A percentile compares a stretch with the other conserved stretches of the same genome.
These are phyloP conservation scores for Acanthaster planci DNA, from an alignment of 35 echinoderm and acorn worm species.

Conservation along the genomic window DNA sequence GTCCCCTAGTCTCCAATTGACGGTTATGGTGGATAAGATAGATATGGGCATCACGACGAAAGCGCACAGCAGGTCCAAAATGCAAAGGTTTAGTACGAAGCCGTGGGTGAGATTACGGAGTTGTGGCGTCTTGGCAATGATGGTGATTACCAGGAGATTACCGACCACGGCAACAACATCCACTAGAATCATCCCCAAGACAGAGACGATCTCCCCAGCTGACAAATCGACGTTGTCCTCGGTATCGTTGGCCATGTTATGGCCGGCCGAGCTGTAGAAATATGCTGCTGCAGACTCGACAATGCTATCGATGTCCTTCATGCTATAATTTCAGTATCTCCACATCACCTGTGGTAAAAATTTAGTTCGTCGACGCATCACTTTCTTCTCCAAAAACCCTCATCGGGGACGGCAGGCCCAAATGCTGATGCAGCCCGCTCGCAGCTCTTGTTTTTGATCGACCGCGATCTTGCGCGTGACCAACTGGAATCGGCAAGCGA, in stretches of 20 bases:
- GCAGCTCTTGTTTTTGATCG: too few relatives aligned
- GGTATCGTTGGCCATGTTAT: slow-evolving; percentile 28
- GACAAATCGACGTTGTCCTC: not conserved
- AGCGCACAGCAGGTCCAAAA: slow-evolving; percentile 70
- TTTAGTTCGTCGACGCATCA: too few relatives aligned
- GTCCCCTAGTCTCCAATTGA: slow-evolving; percentile 70
- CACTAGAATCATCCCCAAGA: slow-evolving; percentile 52
- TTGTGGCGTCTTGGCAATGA: slow-evolving; percentile 75
- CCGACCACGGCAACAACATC: slow-evolving; percentile 55
- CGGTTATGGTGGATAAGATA: slow-evolving; percentile 46
- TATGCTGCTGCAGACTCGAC: too few relatives aligned
- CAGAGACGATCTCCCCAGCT: slow-evolving; percentile 29
- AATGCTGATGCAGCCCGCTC: too few relatives aligned
- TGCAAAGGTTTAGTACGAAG: slow-evolving; percentile 73
- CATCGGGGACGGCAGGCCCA: too few relatives aligned
- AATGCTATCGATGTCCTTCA: too few relatives aligned
- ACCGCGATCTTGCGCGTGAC: too few relatives aligned
- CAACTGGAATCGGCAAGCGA: too few relatives aligned
- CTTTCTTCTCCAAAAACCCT: too few relatives aligned
- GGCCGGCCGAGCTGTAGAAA: too few relatives aligned
- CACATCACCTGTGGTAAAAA: too few relatives aligned
- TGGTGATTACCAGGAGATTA: slow-evolving; percentile 51
- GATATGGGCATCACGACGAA: slow-evolving; percentile 68
- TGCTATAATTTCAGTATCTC: too few relatives aligned
- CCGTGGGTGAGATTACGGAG: slow-evolving; percentile 73